Percentiles rank a stretch among this genome's conserved stretches.
Evolutionary conservation across 2,113 vertebrate species (phyloP).

Genomic region (Petroica traversi): DNA sequence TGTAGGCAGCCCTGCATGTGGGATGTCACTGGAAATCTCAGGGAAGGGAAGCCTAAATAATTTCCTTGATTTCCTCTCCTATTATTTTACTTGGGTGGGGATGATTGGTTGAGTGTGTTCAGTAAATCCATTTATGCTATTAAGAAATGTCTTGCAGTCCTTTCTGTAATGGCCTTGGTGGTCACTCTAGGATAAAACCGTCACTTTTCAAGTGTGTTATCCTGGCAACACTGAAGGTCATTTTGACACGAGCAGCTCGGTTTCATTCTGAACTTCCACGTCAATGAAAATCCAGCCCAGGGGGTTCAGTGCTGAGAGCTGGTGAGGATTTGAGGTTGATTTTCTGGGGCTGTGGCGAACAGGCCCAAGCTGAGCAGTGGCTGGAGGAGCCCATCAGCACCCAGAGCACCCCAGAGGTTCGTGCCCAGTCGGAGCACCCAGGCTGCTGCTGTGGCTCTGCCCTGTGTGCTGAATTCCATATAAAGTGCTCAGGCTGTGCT

Average conservation of each 20-base stretch:
- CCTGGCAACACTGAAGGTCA: not conserved
- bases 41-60: not conserved
- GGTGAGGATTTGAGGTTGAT: not conserved
- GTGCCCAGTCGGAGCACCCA: not conserved
- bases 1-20: not conserved
- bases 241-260: not conserved
- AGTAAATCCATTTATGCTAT: not conserved
- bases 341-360: not conserved
- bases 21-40: not conserved
- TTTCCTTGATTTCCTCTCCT: not conserved
- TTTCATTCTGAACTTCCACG: not conserved
- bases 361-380: not conserved
- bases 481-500: slow-evolving; percentile 38
- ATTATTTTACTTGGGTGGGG: not conserved
- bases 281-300: not conserved
- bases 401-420: not conserved
- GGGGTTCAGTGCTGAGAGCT: not conserved
- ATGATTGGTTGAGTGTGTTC: not conserved
- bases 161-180: not conserved
- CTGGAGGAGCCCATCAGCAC: not conserved
- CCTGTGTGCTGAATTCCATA: slow-evolving; percentile 41
- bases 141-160: not conserved
- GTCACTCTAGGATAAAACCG: not conserved
- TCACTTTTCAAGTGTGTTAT: not conserved
- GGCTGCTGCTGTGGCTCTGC: not conserved